Evolutionary conservation across 1,140 invertebrate genomes (phyloP), one percentile per base, ranked within the genome.

Genomic region (Ceratina australensis): DNA sequence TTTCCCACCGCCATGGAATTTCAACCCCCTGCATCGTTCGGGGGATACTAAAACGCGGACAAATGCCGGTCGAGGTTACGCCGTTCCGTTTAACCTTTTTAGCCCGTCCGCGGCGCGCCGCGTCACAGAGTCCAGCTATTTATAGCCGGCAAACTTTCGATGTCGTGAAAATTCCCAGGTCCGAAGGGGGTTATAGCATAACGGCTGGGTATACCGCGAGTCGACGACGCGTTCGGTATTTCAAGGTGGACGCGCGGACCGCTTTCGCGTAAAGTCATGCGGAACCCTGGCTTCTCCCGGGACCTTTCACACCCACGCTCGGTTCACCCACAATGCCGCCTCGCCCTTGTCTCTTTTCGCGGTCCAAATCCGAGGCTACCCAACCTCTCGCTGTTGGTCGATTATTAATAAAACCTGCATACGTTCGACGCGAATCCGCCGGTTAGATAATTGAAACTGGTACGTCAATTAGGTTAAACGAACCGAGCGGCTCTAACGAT

Each of bases 381-480:
- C 22, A 33, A 20, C 16, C 8, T 10, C 20, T n/a, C 57, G 24
- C 18, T 16, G 18, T 52, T 20, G 22, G 20, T 26, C 16, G 22
- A 50, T n/a, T 16, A 42, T 42, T 42, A 42, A 52, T n/a, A 52
- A 66, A 66, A 15, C 13, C 16, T 65, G 42, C 64, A 65, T n/a
- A 47, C 20, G 64, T 24, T 8, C 18, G 33, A 50, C 8, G 13
- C 47, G 15, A 5, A 42, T 2, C 7, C 1, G 10, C 2, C n/a
- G 50, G 8, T 15, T 18, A 54, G 50, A 49, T 20, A 28, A 68
- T 22, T 12, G 22, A 49, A 42, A 75, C 52, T 33, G 15, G 33
- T 10, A 7, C 12, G 64, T 12, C 77, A 82, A 82, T 82, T 83
- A 73, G 76, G 76, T 79, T 82, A 83, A 65, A 72, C 66, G 82